Conservation (phyloP, 2,113 vertebrate species). For the Prochilodus magdalenae region DNA sequence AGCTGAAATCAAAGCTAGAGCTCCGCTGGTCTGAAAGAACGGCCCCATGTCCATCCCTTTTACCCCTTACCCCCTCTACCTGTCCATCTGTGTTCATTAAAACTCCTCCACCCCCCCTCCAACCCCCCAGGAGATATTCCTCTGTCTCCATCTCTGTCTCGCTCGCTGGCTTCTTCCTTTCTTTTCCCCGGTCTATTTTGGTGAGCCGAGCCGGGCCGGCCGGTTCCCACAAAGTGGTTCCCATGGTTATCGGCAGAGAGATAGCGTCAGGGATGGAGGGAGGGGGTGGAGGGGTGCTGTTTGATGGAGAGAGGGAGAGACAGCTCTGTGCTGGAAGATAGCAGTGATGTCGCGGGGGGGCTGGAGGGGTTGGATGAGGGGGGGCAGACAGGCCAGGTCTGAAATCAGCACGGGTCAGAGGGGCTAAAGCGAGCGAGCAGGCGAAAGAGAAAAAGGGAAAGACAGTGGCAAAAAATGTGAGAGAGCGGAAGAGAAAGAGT, state of each 20-base stretch:
- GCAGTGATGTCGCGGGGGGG: constrained; percentile 68
- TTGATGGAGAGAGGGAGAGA: constrained; percentile 76
- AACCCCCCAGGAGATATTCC: constrained; percentile 14
- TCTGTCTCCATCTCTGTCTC: constrained; percentile 24
- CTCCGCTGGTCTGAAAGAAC: not conserved
- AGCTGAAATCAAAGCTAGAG: not conserved
- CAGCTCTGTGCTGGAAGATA: constrained; percentile 79
- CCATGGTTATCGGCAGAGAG: constrained; percentile 81
- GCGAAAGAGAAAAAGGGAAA: constrained; percentile 40
- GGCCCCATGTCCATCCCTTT: not conserved
- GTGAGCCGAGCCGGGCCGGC: constrained; percentile 72
- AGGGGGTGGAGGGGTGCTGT: constrained; percentile 62
- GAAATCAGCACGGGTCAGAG: constrained; percentile 67
- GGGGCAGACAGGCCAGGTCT: constrained; percentile 61
- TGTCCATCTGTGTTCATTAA: constrained; percentile 29
- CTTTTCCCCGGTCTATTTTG: constrained; percentile 76
- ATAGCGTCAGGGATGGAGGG: constrained; percentile 67
- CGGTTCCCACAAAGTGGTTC: constrained; percentile 83
- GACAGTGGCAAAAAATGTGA: not conserved
- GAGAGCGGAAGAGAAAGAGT: not conserved
- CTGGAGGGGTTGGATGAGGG: constrained; percentile 22
- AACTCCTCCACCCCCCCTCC: not conserved
- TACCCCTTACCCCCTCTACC: constrained; percentile 15
- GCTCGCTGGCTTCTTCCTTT: constrained; percentile 10
- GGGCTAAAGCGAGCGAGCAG: constrained; percentile 17